Evolutionary conservation across 1,140 invertebrate genomes (phyloP).

Genomic region (Oryctes rhinoceros): DNA sequence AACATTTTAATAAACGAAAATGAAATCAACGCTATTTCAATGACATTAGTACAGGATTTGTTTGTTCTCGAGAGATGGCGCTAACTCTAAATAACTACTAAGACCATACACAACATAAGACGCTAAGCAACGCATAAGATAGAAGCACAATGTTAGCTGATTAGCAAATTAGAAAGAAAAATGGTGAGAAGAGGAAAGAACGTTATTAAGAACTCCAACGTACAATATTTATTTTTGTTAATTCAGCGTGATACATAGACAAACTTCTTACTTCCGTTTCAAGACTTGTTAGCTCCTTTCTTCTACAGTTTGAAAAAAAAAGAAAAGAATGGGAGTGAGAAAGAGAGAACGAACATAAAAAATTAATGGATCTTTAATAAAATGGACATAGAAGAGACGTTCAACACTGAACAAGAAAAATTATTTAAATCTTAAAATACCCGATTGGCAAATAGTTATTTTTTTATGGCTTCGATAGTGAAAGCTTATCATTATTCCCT

Average conservation of each 20-base stretch:
- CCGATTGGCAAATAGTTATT: too few species aligned
- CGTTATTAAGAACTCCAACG: not conserved
- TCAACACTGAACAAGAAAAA: not conserved
- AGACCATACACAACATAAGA: too few species aligned
- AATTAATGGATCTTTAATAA: too few species aligned
- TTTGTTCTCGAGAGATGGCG: too few species aligned
- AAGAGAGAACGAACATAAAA: not conserved
- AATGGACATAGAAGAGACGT: too few species aligned
- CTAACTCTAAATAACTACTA: too few species aligned
- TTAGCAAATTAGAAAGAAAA: not conserved
- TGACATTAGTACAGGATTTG: too few species aligned
- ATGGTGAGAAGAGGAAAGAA: too few species aligned
- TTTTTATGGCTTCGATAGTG: too few species aligned
- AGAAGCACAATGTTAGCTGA: not conserved
- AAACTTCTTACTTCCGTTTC: slow-evolving; percentile 24
- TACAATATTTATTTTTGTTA: slow-evolving; percentile 15
- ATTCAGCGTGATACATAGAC: not conserved
- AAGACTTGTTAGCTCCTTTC: slow-evolving; percentile 41
- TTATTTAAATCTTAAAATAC: not conserved
- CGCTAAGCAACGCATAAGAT: not conserved
- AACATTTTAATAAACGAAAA: too few species aligned
- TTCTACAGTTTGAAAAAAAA: slow-evolving; percentile 40
- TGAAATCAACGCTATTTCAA: too few species aligned
- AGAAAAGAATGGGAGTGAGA: not conserved
- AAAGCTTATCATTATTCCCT: too few species aligned